Base-by-base conservation (phyloP, 30 jellyfish, hydroid and myxozoan genomes). In the Aurelia sp. region DNA sequence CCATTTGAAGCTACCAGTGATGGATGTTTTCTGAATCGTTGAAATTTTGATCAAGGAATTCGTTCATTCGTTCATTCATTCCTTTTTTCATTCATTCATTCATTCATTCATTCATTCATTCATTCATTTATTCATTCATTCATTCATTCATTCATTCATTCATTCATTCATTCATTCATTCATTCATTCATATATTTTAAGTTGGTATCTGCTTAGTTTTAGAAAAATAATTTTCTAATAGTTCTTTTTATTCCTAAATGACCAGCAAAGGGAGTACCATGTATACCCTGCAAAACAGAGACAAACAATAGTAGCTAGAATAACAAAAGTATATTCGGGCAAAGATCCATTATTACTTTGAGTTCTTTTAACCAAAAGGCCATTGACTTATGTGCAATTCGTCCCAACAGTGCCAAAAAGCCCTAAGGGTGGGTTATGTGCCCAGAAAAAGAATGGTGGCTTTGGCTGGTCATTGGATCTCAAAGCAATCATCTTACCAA, bases 361-460 rank as follows among this genome's bases (percentile, higher is more conserved):
- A 3, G 55, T 10, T 11, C 74, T 6, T 41, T 41, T 20, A 15
- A 75, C 87, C n/a, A n/a, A 75, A 80, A 75, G 57, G 59, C 75
- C 66, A 75, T 75, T 75, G 74, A 20, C 35, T n/a, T 5, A 53
- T 40, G 41, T 13, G 55, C 4, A 75, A 31, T 19, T 51, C n/a
- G 72, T 83, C 71, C 92, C 92, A 83, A 41, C 87, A 69, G 11
- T 83, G 53, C 92, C 88, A 69, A 66, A 15, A 83, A n/a, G 92
- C 24, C 18, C 84, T 73, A 11, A 81, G 41, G 51, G 6, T 41
- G 84, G 41, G 78, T 81, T 24, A 61, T 71, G 48, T 17, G 47
- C 17, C 80, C 90, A 63, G 7, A 62, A 81, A 63, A 79, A 79
- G 5, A 67, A 31, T 1, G 90, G 60, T 18, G 90, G 90, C 40